These are phyloP conservation scores for Crematogaster levior DNA, from an alignment of 2,888 invertebrate genomes.

Conservation along the genomic window DNA sequence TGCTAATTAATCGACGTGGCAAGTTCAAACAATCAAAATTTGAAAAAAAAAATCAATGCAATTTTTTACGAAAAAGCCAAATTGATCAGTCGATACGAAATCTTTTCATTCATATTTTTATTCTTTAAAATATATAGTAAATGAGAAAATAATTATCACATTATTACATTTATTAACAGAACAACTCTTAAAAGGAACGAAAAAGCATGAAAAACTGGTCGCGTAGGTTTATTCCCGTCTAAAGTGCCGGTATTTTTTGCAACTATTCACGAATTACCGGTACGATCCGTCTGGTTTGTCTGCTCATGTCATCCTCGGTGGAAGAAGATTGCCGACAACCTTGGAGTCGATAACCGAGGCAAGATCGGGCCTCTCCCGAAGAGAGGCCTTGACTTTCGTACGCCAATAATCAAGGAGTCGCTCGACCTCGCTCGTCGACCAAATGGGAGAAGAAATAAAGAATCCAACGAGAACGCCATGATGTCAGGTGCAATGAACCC, in stretches of 20 bases:
- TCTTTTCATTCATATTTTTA: neutral
- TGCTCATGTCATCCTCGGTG: neutral
- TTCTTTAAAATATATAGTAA: neutral
- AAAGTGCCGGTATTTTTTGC: constrained; percentile 8
- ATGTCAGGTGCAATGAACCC: constrained; percentile 66
- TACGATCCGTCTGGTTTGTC: constrained; percentile 14
- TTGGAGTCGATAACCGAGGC: constrained; percentile 33
- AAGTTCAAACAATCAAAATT: constrained; percentile 12
- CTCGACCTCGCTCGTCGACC: constrained; percentile 47
- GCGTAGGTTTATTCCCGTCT: neutral
- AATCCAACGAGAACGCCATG: constrained; percentile 59
- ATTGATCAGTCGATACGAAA: constrained; percentile 14
- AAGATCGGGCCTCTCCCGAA: constrained; percentile 28
- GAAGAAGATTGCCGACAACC: constrained; percentile 14
- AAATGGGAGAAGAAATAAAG: constrained; percentile 60
- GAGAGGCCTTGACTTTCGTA: constrained; percentile 40
- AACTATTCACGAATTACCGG: constrained; percentile 15
- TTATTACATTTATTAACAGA: neutral
- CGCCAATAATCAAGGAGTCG: constrained; percentile 14
- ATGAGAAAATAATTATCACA: neutral
- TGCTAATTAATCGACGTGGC: constrained; percentile 44
- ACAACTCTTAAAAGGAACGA: neutral
- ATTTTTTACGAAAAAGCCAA: constrained; percentile 17
- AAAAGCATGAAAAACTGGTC: neutral
- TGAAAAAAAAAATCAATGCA: constrained; percentile 51